Base-by-base conservation (phyloP, 2,113 vertebrate genomes). In the Entosphenus tridentatus region DNA sequence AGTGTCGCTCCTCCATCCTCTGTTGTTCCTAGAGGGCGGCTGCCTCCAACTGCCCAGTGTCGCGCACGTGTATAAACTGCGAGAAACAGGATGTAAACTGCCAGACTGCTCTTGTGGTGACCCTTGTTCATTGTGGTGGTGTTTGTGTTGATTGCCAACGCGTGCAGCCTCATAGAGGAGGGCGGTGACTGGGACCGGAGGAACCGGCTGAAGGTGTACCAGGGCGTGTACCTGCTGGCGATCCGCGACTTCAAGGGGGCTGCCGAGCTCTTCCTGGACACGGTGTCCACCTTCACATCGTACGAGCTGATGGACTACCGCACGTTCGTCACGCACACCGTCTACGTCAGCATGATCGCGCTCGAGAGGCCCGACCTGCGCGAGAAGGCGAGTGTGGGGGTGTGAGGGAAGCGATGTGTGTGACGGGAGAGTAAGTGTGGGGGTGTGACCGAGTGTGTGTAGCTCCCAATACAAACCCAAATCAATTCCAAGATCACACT, bases 231-330 rank as follows among this genome's bases (percentile, higher is more conserved):
- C 74, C 96, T 89, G 10, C 90, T 98, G 72, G 93, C 89, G 70
- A 87, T 98, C 73, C 79, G 93, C 56, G 93, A 96, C 74, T 98
- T 97, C 80, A 97, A 88, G 73, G 88, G 95, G 79, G 93, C 93
- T 16, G 92, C 93, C 0, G 88, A 96, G 78, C 90, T 98, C 65
- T 98, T 98, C 76, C 84, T 98, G 2, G 93, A 98, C 76, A 95
- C 92, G 0, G 93, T 98, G 12, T 98, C 93, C 2, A 97, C 91
- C 0, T 98, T 98, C 73, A 97, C 93, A n/a, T 98, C 93, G 21
- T 98, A 98, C 2, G 95, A 98, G 77, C 87, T 98, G 56, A 98
- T 98, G 95, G 95, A 98, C 80, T 98, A 98, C 80, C 95, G 95
- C 79, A 98, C 95, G 0, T 97, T 98, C 69, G 95, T 98, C 56